Evolutionary conservation across 2,797 vertebrate genomes (phyloP), one percentile per base, ranked within the genome.

Genomic region (Notoglanidium macrostoma): DNA sequence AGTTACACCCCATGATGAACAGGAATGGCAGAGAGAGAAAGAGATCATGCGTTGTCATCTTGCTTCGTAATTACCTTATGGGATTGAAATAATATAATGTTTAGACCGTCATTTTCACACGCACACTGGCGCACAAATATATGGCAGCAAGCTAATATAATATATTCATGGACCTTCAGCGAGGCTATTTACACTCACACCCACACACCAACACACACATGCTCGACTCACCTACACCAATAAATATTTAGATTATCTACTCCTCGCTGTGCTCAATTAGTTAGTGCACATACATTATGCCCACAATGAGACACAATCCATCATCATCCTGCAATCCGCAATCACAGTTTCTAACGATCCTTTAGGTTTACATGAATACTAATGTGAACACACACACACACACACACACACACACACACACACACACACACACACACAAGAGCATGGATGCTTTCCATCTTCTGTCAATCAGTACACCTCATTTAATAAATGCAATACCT

Each of bases 241-340:
- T 89, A 87, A 90, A 90, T 90, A 90, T 90, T 90, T 87, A 86
- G 85, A 90, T 87, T 73, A 82, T 83, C 76, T 84, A 55, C 86
- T 89, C 90, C 84, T 90, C 72, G 17, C 80, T 76, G 83, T 82
- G 91, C 92, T 93, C 92, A 93, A 90, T 93, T 85, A 89, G 90
- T 92, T 92, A 91, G 91, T 91, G 90, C 92, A 92, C 91, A 90
- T 89, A 91, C 93, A 94, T 94, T 93, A 94, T 93, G 88, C 88
- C 63, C 88, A 92, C 93, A 94, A 92, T 92, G 90, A 93, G 90
- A 93, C 91, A 83, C 90, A 89, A 94, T 94, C 92, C 92, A 92
- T 95, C 92, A 92, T 90, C 91, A 92, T 91, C 90, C 86, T 86
- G 92, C 88, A 89, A 90, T 86, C 91, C 26, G 78, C 92, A 93